Base-by-base conservation (phyloP, 2,888 invertebrate genomes). In the Chymomyza amoena region DNA sequence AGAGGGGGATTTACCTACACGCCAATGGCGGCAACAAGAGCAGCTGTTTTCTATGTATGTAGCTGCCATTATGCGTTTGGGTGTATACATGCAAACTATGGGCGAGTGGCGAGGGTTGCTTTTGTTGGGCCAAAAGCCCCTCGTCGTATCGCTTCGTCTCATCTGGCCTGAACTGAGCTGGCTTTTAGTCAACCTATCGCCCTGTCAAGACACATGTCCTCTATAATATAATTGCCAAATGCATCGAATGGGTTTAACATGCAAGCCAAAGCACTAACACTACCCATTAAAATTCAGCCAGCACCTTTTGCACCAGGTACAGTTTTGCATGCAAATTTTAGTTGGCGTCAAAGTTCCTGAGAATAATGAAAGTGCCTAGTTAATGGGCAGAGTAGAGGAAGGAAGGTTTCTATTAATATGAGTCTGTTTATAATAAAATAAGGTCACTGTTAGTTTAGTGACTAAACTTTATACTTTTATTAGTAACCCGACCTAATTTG, bases 181-280 rank as follows among this genome's bases (percentile, higher is more conserved):
- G 39, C 39, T 13, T 13, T 45, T 45, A 45, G 39, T 45, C 39
- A 45, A 13, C 39, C 13, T 45, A 45, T 10, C 39, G 13, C 13
- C 3, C 13, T 66, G 66, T 81, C 79, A 83, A 83, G 82, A 83
- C 84, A 83, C 82, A 83, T 86, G 86, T 83, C 80, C 86, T 81
- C 81, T 45, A 45, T 45, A 45, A 45, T 45, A 83, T 83, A 86
- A 83, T 83, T 83, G 86, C 81, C 86, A 86, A 83, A 83, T 86
- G 83, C 83, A 86, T 84, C 84, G 86, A 83, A 83, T 86, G 86
- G 84, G 81, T 86, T 84, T 80, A 78, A 80, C 84, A 78, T 74
- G 59, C 54, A 68, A 68, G 70, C 75, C 62, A 69, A 54, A 54
- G 25, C 61, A 18, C 54, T 36, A 36, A 20, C 6, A 50, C 10